These are phyloP conservation scores for Lottia scabra DNA, from an alignment of 2,888 invertebrate genomes.

Conservation along the genomic window DNA sequence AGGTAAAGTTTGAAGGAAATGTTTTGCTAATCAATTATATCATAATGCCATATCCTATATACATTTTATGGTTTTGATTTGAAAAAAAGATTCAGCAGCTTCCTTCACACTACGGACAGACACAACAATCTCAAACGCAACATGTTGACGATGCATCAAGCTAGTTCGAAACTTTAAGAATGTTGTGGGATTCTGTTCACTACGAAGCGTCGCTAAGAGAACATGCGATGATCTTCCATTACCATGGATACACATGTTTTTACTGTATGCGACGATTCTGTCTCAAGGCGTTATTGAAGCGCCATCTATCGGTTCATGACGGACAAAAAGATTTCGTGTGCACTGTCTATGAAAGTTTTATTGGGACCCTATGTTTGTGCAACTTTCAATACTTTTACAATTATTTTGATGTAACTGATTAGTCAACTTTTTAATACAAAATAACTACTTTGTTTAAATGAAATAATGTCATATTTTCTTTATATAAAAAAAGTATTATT, in stretches of 20 bases:
- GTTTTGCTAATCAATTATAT: too few relatives aligned
- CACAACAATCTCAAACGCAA: conserved; percentile 70
- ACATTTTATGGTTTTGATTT: too few relatives aligned
- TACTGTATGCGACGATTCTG: conserved; percentile 69
- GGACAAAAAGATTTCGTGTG: conserved; percentile 71
- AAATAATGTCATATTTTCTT: too few relatives aligned
- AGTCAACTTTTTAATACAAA: too few relatives aligned
- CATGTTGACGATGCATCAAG: conserved; percentile 70
- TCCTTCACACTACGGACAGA: conserved; percentile 68
- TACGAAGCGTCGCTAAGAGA: conserved; percentile 69
- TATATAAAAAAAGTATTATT: too few relatives aligned
- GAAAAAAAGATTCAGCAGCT: too few relatives aligned
- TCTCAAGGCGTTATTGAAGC: conserved; percentile 70
- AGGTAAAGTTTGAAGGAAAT: conserved; percentile 63
- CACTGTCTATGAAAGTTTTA: conserved; percentile 66
- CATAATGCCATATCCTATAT: too few relatives aligned
- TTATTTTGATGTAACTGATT: too few relatives aligned
- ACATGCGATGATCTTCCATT: conserved; percentile 69
- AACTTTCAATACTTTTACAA: too few relatives aligned
- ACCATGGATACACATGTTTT: conserved; percentile 69
- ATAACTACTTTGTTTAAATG: too few relatives aligned
- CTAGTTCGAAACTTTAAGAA: conserved; percentile 63
- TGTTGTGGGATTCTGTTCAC: conserved; percentile 69
- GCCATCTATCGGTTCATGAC: conserved; percentile 71
- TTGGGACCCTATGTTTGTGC: too few relatives aligned